phyloP scores from a whole-genome alignment of 2,113 vertebrate genomes.

The Myrmecophaga tridactyla region DNA sequence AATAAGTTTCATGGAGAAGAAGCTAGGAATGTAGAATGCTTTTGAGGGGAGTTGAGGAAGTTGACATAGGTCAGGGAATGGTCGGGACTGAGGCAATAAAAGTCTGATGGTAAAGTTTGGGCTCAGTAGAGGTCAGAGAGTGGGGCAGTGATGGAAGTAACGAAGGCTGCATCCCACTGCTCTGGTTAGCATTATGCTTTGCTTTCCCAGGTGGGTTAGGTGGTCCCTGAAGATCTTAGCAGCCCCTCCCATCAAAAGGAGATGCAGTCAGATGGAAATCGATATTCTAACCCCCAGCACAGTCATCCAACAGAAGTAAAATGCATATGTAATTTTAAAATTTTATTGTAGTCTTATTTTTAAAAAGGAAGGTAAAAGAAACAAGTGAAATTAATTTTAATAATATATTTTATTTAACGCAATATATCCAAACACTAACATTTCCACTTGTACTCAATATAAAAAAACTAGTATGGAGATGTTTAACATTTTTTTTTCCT shows the following conservation, averaged over 20 bases:
- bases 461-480: background rate
- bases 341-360: background rate
- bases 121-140: background rate
- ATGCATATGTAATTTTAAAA: background rate
- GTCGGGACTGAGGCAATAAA: background rate
- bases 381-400: background rate
- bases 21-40: background rate
- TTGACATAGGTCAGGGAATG: background rate
- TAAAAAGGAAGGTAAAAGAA: background rate
- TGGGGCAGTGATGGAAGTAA: rapidly evolving
- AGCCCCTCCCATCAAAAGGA: background rate
- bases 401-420: background rate
- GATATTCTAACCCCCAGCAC: background rate
- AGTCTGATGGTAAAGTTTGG: background rate
- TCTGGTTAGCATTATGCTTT: background rate
- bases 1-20: background rate
- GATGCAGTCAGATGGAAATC: background rate
- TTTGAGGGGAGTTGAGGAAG: background rate
- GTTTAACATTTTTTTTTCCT: background rate
- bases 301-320: background rate
- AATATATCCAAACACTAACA: background rate
- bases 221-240: background rate
- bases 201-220: background rate
- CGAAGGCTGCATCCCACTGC: background rate
- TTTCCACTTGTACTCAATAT: background rate